A percentile compares a stretch with the other conserved stretches of the same genome.
These are phyloP conservation scores for Campaea margaritaria DNA, from an alignment of 2,888 invertebrate genomes.

Conservation along the genomic window DNA sequence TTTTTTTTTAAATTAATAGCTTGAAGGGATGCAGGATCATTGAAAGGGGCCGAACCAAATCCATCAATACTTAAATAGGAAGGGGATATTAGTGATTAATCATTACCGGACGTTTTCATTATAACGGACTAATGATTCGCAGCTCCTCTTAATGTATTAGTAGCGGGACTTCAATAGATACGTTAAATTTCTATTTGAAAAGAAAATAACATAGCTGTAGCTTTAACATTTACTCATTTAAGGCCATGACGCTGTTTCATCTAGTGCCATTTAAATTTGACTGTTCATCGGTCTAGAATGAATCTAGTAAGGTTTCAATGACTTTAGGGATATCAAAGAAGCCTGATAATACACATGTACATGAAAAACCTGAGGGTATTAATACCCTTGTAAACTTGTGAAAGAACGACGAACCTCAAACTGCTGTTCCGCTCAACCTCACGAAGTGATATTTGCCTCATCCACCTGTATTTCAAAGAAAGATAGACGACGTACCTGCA, in stretches of 20 bases:
- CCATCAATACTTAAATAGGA: slow-evolving; percentile 26
- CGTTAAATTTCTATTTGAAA: slow-evolving; percentile 1
- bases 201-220: background rate
- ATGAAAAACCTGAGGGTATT: too few relatives aligned
- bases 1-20: background rate
- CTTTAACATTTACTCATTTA: background rate
- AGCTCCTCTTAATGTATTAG: slow-evolving; percentile 22
- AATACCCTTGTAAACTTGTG: background rate
- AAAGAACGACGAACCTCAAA: too few relatives aligned
- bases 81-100: slow-evolving; percentile 57
- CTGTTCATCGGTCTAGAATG: too few relatives aligned
- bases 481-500: slow-evolving; percentile 50
- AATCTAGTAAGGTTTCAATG: too few relatives aligned
- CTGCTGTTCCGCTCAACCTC: too few relatives aligned
- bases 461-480: slow-evolving; percentile 44
- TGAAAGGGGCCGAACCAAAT: slow-evolving; percentile 18
- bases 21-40: slow-evolving; percentile 6
- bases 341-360: too few relatives aligned
- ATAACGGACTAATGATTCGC: slow-evolving; percentile 49
- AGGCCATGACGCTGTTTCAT: too few relatives aligned
- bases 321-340: too few relatives aligned
- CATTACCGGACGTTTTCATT: slow-evolving; percentile 43
- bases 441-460: too few relatives aligned
- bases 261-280: too few relatives aligned
- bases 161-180: slow-evolving; percentile 11